Percentiles rank a stretch among this genome's conserved stretches.
These are phyloP conservation scores for Prenolepis imparis DNA, from an alignment of 2,888 invertebrate genomes.

Conservation along the genomic window DNA sequence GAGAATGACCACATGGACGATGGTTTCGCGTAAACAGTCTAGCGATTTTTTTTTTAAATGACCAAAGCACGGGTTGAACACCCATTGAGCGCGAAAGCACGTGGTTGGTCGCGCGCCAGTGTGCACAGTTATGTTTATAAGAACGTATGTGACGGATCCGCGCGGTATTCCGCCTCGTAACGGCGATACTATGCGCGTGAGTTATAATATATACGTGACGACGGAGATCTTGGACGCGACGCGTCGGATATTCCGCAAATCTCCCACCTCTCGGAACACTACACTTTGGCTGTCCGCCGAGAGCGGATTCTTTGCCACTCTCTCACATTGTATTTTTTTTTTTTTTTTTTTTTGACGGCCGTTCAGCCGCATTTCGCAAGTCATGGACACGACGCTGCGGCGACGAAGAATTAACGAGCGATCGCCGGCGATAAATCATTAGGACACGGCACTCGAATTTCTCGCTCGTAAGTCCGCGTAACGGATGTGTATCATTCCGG, in stretches of 20 bases:
- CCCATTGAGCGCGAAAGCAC: slow-evolving; percentile 79
- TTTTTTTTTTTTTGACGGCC: slow-evolving; percentile 51
- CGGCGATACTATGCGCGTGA: slow-evolving; percentile 70
- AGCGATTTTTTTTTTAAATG: slow-evolving; percentile 47
- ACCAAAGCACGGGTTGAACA: slow-evolving; percentile 21
- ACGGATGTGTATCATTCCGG: slow-evolving; percentile 22
- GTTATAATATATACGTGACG: slow-evolving; percentile 53
- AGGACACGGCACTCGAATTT: slow-evolving; percentile 16
- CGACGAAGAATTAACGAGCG: slow-evolving; percentile 49
- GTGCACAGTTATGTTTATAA: slow-evolving; percentile 79
- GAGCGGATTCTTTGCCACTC: slow-evolving; percentile 54
- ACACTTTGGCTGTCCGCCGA: slow-evolving; percentile 66
- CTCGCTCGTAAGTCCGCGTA: slow-evolving; percentile 30
- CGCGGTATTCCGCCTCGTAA: slow-evolving; percentile 74
- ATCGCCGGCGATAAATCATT: slow-evolving; percentile 51
- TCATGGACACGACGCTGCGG: slow-evolving; percentile 16
- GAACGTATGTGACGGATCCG: slow-evolving; percentile 71
- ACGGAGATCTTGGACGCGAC: slow-evolving; percentile 62
- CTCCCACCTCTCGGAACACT: slow-evolving; percentile 35
- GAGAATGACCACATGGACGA: not conserved
- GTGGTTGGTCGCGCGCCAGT: slow-evolving; percentile 81
- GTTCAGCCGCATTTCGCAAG: slow-evolving; percentile 42
- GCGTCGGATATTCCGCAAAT: slow-evolving; percentile 60
- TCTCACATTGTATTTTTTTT: slow-evolving; percentile 8
- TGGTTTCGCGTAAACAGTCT: slow-evolving; percentile 2